Base-by-base conservation (phyloP, 2,888 invertebrate species). In the Thecocarcelia acutangulata region DNA sequence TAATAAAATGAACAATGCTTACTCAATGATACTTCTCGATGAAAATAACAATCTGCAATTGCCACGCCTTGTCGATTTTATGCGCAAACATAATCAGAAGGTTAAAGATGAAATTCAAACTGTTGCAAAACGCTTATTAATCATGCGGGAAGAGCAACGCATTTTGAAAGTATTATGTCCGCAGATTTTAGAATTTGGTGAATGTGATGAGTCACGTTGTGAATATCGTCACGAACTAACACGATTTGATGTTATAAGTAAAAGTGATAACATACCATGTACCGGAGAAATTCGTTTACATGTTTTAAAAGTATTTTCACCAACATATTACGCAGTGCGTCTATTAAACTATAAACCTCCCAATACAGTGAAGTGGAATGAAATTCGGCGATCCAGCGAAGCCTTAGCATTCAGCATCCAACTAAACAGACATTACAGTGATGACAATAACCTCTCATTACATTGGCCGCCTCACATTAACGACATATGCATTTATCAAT, bases 181-280 rank as follows among this genome's bases (percentile, higher is more conserved):
- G 17, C 92, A 91, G 73, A 85, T 95, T 3, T 92, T 95, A 78
- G 91, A 93, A 33, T 93, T 94, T 84, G 96, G 96, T 5, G 90
- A 91, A 70, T 96, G 96, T 87, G 91, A 91, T 2, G 91, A 93
- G 82, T 91, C 91, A 86, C 90, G 91, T 52, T 96, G 96, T 85
- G 84, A 88, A 17, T 91, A 92, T 61, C 92, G 96, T 37, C 96
- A 96, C 88, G 90, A 93, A 5, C 89, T 95, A 12, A 90, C 92
- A 76, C 89, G 92, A 6, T 90, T 91, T 21, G 92, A 94, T 84
- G 91, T 92, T 69, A 91, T 92, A 4, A 90, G 91, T 1, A 80
- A 83, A 70, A 64, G 28, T n/a, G 88, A 91, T 13, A 89, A 92
- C 88, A 89, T 94, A 69, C 93, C 93, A 0, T 78, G 37, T 21